Percentiles rank a stretch among this genome's conserved stretches.
Evolutionary conservation across 2,113 vertebrate genomes (phyloP).

Genomic region (Pomatorhinus ruficollis): DNA sequence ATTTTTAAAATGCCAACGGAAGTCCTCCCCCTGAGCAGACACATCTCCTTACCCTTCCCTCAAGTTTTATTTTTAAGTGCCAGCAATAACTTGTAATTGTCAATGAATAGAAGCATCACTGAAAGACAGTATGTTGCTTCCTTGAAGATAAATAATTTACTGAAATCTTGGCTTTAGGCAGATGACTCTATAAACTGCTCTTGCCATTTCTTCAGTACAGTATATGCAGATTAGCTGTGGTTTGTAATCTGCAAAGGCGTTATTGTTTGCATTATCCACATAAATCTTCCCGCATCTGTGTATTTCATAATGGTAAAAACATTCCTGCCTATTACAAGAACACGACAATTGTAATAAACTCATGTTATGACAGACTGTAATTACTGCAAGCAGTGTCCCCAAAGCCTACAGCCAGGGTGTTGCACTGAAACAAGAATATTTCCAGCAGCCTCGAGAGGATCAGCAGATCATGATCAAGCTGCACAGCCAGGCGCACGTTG

Average conservation of each 20-base stretch:
- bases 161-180: constrained; percentile 9
- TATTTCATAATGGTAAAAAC: constrained; percentile 46
- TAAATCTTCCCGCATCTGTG: constrained; percentile 41
- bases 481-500: not conserved
- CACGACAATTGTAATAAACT: constrained; percentile 32
- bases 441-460: not conserved
- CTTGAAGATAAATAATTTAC: not conserved
- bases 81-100: not conserved
- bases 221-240: not conserved
- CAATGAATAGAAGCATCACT: not conserved
- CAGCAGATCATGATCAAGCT: not conserved
- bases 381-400: constrained; percentile 18
- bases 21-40: not conserved
- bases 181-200: not conserved
- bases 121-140: not conserved
- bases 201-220: not conserved
- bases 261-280: constrained; percentile 42
- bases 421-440: not conserved
- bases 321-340: constrained; percentile 41
- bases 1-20: not conserved
- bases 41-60: not conserved
- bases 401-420: constrained; percentile 37
- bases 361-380: constrained; percentile 46
- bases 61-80: not conserved
- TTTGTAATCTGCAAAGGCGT: not conserved